Percentiles rank a stretch among this genome's conserved stretches.
Evolutionary conservation across 2,113 vertebrate species (phyloP).

Genomic region (Corythornis cristatus): DNA sequence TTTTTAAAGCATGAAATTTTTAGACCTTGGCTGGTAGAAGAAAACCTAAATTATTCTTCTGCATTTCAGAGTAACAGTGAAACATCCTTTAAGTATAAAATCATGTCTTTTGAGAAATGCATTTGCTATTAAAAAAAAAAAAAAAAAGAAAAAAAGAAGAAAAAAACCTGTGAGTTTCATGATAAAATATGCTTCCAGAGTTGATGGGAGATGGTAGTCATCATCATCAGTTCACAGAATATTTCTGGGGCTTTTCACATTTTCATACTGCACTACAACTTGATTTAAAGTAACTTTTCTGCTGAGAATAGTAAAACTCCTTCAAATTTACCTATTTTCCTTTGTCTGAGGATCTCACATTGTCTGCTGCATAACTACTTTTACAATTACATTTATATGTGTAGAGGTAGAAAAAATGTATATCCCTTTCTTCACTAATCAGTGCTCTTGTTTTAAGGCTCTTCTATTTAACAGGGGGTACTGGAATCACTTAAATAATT

Average conservation of each 20-base stretch:
- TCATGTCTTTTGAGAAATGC: not conserved
- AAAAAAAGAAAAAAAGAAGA: not conserved
- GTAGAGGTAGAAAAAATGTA: not conserved
- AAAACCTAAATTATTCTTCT: not conserved
- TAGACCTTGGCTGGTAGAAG: not conserved
- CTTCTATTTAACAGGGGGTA: not conserved
- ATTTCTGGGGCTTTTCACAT: not conserved
- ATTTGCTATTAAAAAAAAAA: not conserved
- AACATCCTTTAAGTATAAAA: not conserved
- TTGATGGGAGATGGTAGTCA: not conserved
- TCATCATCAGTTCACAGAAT: not conserved
- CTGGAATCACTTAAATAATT: not conserved
- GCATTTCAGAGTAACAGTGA: not conserved
- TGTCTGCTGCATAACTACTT: not conserved
- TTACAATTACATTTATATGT: not conserved
- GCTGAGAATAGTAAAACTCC: not conserved
- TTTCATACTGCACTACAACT: not conserved
- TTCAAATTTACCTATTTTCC: not conserved
- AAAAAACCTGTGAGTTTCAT: not conserved
- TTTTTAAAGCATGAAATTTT: not conserved
- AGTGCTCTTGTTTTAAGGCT: not conserved
- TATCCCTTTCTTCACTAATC: not conserved
- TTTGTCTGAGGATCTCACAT: not conserved
- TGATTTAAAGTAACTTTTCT: not conserved
- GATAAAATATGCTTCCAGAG: not conserved